Conservation (phyloP, 1,140 invertebrate species). For the Drusus annulatus region DNA sequence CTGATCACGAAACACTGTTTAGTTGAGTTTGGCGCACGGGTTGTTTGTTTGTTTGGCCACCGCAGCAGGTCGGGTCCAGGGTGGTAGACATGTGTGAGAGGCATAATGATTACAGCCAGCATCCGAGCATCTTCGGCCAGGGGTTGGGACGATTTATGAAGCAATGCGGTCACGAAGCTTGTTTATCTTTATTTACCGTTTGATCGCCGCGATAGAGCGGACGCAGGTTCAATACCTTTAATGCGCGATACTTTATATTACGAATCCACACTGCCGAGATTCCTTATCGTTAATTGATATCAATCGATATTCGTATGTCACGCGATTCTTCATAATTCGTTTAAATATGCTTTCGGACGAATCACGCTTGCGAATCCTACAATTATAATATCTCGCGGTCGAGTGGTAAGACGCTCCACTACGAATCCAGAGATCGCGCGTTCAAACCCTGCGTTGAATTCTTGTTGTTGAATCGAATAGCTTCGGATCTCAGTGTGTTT, state of each 20-base stretch:
- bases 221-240: too few species aligned
- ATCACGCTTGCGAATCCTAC: too few species aligned
- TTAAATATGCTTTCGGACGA: too few species aligned
- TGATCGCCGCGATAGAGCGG: constrained; percentile 43
- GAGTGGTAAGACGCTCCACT: too few species aligned
- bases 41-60: too few species aligned
- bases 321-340: neutral
- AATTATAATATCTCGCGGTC: too few species aligned
- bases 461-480: too few species aligned
- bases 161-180: constrained; percentile 54
- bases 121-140: constrained; percentile 24
- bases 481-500: too few species aligned
- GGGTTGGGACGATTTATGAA: constrained; percentile 54
- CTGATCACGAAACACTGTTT: too few species aligned
- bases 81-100: constrained; percentile 48
- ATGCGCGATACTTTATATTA: neutral
- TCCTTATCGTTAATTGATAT: constrained; percentile 48
- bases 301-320: constrained; percentile 47
- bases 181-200: constrained; percentile 57
- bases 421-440: too few species aligned
- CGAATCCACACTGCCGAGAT: constrained; percentile 1
- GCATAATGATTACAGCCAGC: constrained; percentile 52
- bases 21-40: too few species aligned
- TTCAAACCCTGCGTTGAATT: too few species aligned
- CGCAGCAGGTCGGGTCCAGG: constrained; percentile 12